Conservation (phyloP, 2,113 vertebrate genomes). For the Phasianus colchicus region DNA sequence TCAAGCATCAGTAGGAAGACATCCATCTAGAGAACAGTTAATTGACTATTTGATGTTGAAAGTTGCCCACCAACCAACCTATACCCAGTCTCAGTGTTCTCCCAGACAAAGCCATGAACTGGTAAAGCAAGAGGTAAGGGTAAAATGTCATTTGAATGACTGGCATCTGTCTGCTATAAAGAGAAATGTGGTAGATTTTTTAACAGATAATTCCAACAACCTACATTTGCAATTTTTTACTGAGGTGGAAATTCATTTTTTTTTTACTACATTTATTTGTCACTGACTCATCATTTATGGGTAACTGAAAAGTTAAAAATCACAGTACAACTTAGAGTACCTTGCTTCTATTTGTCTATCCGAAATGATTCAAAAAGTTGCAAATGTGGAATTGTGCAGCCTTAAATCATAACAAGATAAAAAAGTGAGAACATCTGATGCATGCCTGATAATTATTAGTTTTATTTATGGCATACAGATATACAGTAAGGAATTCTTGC, state of each 20-base stretch:
- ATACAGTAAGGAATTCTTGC: neutral
- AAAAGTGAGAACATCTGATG: neutral
- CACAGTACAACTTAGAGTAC: neutral
- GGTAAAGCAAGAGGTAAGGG: slow-evolving; percentile 89
- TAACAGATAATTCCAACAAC: neutral
- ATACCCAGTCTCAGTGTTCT: slow-evolving; percentile 82
- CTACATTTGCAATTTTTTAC: neutral
- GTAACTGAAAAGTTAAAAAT: neutral
- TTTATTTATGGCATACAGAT: neutral
- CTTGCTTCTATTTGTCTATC: neutral
- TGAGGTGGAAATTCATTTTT: neutral
- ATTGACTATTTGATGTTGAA: slow-evolving; percentile 98
- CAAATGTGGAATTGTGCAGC: neutral
- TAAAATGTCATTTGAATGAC: neutral
- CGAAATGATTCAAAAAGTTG: neutral
- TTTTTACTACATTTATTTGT: neutral
- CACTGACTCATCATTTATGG: neutral
- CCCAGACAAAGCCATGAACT: slow-evolving; percentile 82
- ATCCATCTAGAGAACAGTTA: slow-evolving; percentile 95
- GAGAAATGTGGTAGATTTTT: neutral
- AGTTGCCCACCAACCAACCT: slow-evolving; percentile 87
- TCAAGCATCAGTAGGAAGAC: slow-evolving; percentile 87
- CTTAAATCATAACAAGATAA: neutral
- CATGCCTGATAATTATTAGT: neutral
- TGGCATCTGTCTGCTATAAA: neutral